These are phyloP conservation scores for Ditula angustiorana DNA, from an alignment of 2,888 invertebrate genomes.

Conservation along the genomic window DNA sequence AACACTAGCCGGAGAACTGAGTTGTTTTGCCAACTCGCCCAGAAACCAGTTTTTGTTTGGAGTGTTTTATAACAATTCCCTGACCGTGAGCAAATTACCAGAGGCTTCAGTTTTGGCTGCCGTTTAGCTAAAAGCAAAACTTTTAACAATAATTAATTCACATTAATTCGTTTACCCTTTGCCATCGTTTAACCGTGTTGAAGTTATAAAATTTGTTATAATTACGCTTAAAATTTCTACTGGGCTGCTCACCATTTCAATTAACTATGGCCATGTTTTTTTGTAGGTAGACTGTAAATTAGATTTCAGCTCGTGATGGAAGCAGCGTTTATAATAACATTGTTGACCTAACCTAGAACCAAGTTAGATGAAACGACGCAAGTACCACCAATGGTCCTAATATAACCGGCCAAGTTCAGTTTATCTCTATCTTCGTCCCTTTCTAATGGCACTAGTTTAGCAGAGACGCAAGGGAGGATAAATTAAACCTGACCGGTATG, in stretches of 20 bases:
- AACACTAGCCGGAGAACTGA: conserved; percentile 45
- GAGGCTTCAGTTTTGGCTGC: conserved; percentile 1
- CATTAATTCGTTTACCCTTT: conserved; percentile 1
- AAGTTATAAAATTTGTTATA: neutral
- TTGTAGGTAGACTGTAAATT: too few species aligned
- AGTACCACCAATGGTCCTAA: too few species aligned
- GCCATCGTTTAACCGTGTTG: neutral
- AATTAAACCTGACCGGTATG: too few species aligned
- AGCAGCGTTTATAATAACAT: too few species aligned
- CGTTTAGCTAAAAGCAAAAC: neutral
- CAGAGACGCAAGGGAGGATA: too few species aligned
- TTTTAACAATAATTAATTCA: conserved; percentile 3
- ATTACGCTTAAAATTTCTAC: neutral
- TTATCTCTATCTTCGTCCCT: too few species aligned
- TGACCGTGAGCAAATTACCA: conserved; percentile 8
- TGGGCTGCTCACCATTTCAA: neutral
- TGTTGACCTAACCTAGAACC: too few species aligned
- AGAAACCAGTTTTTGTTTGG: conserved; percentile 44
- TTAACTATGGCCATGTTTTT: too few species aligned
- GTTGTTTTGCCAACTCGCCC: conserved; percentile 43
- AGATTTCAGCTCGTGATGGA: too few species aligned
- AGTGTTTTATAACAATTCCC: conserved; percentile 36
- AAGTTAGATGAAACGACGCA: too few species aligned
- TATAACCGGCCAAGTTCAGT: too few species aligned
- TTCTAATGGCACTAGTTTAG: too few species aligned